Conservation (phyloP, 1,140 invertebrate genomes). For the Agrilus planipennis region DNA sequence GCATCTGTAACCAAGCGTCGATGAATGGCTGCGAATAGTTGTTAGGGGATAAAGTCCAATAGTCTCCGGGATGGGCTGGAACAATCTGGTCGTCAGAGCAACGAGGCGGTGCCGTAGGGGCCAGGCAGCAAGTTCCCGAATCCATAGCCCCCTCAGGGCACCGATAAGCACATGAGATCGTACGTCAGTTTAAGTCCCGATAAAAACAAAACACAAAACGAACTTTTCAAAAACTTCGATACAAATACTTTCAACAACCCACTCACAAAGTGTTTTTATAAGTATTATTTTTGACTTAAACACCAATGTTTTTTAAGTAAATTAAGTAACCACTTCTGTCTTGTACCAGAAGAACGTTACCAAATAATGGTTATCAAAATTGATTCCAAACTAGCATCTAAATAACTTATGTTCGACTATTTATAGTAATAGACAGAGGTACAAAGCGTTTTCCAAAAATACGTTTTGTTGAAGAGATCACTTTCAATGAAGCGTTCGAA, state of each 20-base stretch:
- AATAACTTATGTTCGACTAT: too few relatives aligned
- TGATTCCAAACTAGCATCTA: too few relatives aligned
- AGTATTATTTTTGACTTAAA: neutral
- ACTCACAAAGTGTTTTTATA: neutral
- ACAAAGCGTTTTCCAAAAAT: too few relatives aligned
- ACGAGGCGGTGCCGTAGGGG: constrained; percentile 24
- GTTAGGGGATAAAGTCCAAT: constrained; percentile 20
- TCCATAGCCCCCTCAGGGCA: constrained; percentile 27
- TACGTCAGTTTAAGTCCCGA: too few relatives aligned
- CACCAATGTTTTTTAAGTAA: neutral
- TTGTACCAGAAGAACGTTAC: constrained; percentile 1
- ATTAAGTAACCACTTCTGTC: constrained; percentile 1
- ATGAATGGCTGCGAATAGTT: constrained; percentile 24
- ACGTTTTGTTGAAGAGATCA: too few relatives aligned
- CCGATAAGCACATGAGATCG: constrained; percentile 8
- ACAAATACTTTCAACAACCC: neutral
- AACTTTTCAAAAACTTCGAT: constrained; percentile 4
- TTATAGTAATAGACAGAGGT: too few relatives aligned
- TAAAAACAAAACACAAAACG: constrained; percentile 10
- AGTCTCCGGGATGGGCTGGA: constrained; percentile 28
- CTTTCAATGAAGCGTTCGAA: too few relatives aligned
- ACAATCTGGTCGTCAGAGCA: constrained; percentile 30
- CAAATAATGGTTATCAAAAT: too few relatives aligned
- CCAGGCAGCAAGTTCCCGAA: constrained; percentile 29
- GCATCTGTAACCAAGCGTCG: constrained; percentile 31